Base-by-base conservation (phyloP, 2,888 invertebrate genomes). In the Malthinus flaveolus region DNA sequence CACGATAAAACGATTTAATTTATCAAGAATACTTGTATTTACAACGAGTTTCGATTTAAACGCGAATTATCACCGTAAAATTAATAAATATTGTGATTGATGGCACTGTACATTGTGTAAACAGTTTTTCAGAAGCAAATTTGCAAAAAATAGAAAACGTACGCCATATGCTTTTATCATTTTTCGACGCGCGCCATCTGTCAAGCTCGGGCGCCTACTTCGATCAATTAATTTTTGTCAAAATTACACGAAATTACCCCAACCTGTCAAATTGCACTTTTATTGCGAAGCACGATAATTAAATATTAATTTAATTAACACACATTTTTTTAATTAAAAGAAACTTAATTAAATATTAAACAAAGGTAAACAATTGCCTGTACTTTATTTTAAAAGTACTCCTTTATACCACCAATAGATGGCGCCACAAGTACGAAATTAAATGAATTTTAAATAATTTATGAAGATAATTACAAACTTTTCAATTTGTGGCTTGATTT, bases 141-240 rank as follows among this genome's bases (percentile, higher is more conserved):
- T 64, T 66, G 66, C 66, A 67, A 68, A 68, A 68, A 68, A 68
- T 68, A 68, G 66, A 68, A 67, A 67, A 66, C 59, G 66, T 67
- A 66, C 67, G 68, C 68, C 68, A 68, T 68, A 66, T 66, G 65
- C 66, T 61, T 66, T 65, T 63, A 33, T 52, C 50, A 54, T 61
- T 59, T 49, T 62, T 63, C 44, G 49, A 49, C 50, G 39, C 35
- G 32, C 52, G 57, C 63, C 63, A 63, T 59, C 63, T 63, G 13
- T 42, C 53, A 46, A 45, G 12, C 34, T 15, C 36, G n/a, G n/a
- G 45, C 36, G 36, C 32, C 49, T 32, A 50, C 58, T 55, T 58
- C 15, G 48, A 56, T 56, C 42, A 4, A 3, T 48, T 11, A 31
- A 34, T 23, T 7, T 12, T 37, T n/a, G n/a, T 13, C 23, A 44